Conservation (phyloP, 2,113 vertebrate genomes). For the Cacatua alba region DNA sequence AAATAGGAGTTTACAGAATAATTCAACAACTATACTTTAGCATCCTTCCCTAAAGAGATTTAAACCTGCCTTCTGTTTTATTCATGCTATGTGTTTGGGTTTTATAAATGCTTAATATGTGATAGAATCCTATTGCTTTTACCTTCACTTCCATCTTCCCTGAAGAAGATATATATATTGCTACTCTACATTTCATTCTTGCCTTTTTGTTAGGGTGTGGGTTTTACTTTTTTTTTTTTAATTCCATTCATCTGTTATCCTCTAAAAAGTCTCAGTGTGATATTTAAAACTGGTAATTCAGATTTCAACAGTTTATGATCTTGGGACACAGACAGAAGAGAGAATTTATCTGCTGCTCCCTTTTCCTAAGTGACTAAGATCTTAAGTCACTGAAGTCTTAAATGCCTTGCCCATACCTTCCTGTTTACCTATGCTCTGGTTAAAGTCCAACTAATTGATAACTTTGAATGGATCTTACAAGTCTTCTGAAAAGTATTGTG, state of each 20-base stretch:
- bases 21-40: background rate
- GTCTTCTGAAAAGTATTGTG: background rate
- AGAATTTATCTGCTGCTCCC: background rate
- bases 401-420: background rate
- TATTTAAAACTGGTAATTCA: background rate
- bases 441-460: background rate
- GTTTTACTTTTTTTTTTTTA: background rate
- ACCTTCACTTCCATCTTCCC: background rate
- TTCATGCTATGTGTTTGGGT: background rate
- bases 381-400: background rate
- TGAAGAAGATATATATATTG: background rate
- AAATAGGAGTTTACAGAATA: background rate
- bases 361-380: background rate
- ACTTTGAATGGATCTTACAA: background rate
- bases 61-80: conserved; percentile 21
- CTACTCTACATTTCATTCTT: background rate
- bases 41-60: conserved; percentile 1
- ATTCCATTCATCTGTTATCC: background rate
- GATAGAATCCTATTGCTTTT: background rate
- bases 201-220: background rate
- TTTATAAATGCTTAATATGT: background rate
- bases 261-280: background rate
- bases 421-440: background rate
- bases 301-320: background rate
- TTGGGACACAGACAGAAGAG: background rate